phyloP scores from a whole-genome alignment of 2,888 invertebrate genomes.

The Lacanobia oleracea region DNA sequence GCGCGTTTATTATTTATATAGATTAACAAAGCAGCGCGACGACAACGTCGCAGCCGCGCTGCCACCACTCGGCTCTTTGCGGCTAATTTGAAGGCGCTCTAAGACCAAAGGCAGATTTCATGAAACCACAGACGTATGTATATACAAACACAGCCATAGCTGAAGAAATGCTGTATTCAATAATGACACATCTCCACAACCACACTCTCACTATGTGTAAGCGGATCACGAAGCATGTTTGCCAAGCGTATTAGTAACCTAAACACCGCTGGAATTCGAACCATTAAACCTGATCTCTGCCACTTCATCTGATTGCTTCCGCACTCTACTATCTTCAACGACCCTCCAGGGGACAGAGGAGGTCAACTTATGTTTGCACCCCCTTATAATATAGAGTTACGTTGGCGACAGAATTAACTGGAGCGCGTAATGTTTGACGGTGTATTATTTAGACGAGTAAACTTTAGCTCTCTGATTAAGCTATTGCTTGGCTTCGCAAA shows the following conservation, averaged over 20 bases:
- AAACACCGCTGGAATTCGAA: conserved; percentile 76
- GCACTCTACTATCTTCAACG: conserved; percentile 33
- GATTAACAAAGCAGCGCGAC: too few species aligned
- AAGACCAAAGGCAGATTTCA: background rate
- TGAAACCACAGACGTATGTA: background rate
- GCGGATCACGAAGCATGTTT: conserved; percentile 82
- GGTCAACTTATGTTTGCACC: conserved; percentile 72
- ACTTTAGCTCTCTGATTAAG: conserved; percentile 80
- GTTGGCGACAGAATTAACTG: conserved; percentile 78
- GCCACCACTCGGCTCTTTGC: too few species aligned
- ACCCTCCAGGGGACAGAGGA: conserved; percentile 51
- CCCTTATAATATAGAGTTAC: conserved; percentile 72
- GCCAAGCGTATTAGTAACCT: conserved; percentile 82
- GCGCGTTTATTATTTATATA: too few species aligned
- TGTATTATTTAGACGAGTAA: conserved; percentile 81
- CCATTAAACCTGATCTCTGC: conserved; percentile 70
- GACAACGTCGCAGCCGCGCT: too few species aligned
- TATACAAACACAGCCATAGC: background rate
- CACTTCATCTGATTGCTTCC: conserved; percentile 55
- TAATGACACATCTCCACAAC: conserved; percentile 68
- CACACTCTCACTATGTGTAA: conserved; percentile 73
- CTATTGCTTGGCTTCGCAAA: conserved; percentile 72
- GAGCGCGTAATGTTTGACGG: conserved; percentile 80
- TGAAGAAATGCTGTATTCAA: conserved; percentile 51
- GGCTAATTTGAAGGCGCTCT: too few species aligned